These are phyloP conservation scores for Gymnosoma rotundatum DNA, from an alignment of 2,888 invertebrate species.

Conservation along the genomic window DNA sequence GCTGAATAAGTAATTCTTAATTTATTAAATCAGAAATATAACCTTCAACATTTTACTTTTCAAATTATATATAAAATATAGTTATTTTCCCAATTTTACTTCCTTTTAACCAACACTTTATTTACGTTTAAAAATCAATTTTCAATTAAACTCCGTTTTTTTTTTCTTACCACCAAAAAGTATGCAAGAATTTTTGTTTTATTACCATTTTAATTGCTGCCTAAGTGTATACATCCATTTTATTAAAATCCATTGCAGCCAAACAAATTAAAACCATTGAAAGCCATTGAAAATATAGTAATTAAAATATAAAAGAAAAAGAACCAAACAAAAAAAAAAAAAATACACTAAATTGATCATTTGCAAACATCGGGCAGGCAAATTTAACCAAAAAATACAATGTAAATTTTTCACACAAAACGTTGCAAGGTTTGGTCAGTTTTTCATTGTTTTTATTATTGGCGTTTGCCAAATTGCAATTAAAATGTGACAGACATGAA, in stretches of 20 bases:
- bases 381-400: conserved; percentile 61
- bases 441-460: conserved; percentile 4
- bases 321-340: background rate
- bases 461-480: conserved; percentile 23
- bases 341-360: conserved; percentile 7
- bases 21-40: too few relatives aligned
- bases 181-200: conserved; percentile 48
- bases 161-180: conserved; percentile 18
- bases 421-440: conserved; percentile 41
- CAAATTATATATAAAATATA: background rate
- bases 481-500: conserved; percentile 34
- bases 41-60: too few relatives aligned
- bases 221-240: conserved; percentile 46
- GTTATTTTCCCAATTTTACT: background rate
- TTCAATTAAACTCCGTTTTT: background rate
- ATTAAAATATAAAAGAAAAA: conserved; percentile 25
- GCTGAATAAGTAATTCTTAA: too few relatives aligned
- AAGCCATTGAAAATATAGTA: conserved; percentile 34
- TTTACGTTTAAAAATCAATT: background rate
- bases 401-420: conserved; percentile 60
- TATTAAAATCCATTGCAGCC: conserved; percentile 29
- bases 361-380: conserved; percentile 48
- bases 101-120: background rate
- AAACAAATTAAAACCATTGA: conserved; percentile 35
- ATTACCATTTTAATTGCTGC: conserved; percentile 41